Base-by-base conservation (phyloP, 2,113 vertebrate species). In the Microcebus jonahi region DNA sequence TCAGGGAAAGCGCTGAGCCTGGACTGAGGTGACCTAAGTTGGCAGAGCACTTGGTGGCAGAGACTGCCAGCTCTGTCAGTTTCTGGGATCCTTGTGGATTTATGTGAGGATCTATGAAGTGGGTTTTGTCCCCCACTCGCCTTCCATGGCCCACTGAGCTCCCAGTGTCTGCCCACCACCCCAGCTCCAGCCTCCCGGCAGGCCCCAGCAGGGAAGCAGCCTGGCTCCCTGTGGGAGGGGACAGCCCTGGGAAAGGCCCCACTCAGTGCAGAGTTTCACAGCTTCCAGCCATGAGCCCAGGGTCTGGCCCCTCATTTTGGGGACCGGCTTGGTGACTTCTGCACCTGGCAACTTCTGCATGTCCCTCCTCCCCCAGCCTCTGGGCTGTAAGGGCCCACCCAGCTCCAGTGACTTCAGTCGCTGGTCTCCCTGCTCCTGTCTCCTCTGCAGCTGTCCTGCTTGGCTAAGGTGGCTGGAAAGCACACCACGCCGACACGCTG, bases 401-500 rank as follows among this genome's bases (percentile, higher is more conserved):
- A 4, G 53, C 13, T 57, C 29, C 18, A 39, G 18, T 6, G 48
- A 27, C 57, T 77, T 94, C 23, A 25, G 0, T 36, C 25, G 25
- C 31, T 23, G 50, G 31, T 29, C 34, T 70, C 39, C 31, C 18
- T 25, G 67, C 45, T 76, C 17, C 7, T 10, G 3, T 20, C 65
- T 29, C 53, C 83, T 55, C 67, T 7, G 45, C 7, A 4, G 17
- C n/a, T 73, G 23, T 42, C 11, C 65, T 17, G 4, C 23, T 17
- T 12, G 31, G 59, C 91, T 91, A 70, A 45, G n/a, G 0, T 12
- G 55, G 31, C 39, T 0, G 0, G 82, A 36, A 65, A 71, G 20
- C 34, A 15, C 50, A 7, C n/a, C 12, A 0, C 10, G 15, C n/a
- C 34, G 10, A 59, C 34, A 10, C 0, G 13, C 50, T 13, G n/a